Evolutionary conservation across 2,797 vertebrate genomes (phyloP), one percentile per base, ranked within the genome.

Genomic region (Odontamblyopus lacepedii): DNA sequence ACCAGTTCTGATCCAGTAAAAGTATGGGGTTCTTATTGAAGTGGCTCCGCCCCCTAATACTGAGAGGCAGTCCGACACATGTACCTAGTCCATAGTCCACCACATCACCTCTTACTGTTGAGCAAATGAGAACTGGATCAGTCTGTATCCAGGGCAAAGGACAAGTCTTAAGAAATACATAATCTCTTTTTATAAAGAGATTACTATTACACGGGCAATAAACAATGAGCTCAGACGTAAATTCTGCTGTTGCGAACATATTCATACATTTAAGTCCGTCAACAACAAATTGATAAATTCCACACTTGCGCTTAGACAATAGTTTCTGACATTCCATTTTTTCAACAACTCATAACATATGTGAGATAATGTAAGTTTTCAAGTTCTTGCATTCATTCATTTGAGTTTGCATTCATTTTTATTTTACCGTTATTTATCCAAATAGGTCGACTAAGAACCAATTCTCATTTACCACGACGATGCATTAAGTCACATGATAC

Each of bases 51-150:
- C 56, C 56, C 78, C 87, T 89, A 73, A 88, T 90, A 90, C 87
- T 69, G 23, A 64, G 79, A 69, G 53, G 70, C 69, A 75, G 57
- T 15, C 63, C 48, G 61, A n/a, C 41, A 73, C 2, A 12, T 72
- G 73, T 41, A 38, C 75, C 62, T 19, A 27, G 87, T 86, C 76
- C 84, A 89, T 68, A 90, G 89, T 85, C 77, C 88, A 80, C 50
- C 53, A n/a, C 29, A 4, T 29, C 57, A 44, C 38, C 61, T 35
- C n/a, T 41, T 27, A 65, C 38, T 41, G 62, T 41, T 23, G 38
- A 53, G 65, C 55, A 16, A 72, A 84, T 74, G 48, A 65, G 32
- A 48, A 67, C 5, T 61, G 57, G 68, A 51, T n/a, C 63, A 63
- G n/a, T 60, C 60, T 77, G 78, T 70, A 72, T 7, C 65, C 38